phyloP scores from a whole-genome alignment of 2,113 vertebrate genomes.

The Castor canadensis region DNA sequence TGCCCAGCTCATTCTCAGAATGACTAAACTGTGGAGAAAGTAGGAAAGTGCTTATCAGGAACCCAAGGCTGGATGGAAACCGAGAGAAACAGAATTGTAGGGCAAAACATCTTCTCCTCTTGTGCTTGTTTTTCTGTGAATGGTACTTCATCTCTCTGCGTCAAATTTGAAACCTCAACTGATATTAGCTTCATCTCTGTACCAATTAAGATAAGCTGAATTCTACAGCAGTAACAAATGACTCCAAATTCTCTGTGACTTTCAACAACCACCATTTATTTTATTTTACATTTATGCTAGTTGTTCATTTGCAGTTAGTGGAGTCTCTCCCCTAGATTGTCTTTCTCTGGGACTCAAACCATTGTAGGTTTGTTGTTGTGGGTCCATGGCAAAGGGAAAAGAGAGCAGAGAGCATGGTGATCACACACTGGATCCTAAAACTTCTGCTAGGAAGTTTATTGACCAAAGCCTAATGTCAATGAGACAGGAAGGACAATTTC shows the following conservation, averaged over 20 bases:
- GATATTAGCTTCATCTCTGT: neutral
- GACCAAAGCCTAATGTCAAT: neutral
- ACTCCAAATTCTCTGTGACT: neutral
- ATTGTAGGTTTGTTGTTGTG: accelerated
- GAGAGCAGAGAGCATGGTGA: neutral
- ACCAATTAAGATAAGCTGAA: neutral
- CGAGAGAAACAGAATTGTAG: neutral
- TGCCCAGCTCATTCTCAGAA: neutral
- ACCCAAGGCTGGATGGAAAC: neutral
- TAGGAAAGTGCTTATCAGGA: neutral
- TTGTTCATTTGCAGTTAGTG: neutral
- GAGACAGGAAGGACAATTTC: neutral
- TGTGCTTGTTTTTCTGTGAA: neutral
- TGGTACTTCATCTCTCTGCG: neutral
- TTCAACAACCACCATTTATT: neutral
- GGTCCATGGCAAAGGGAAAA: neutral
- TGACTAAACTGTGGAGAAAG: neutral
- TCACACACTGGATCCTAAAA: neutral
- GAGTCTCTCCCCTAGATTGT: neutral
- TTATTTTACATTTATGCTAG: neutral
- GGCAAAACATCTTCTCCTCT: neutral
- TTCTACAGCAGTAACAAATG: neutral
- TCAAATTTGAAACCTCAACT: neutral
- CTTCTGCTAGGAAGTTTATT: neutral
- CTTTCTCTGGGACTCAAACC: neutral